Percentiles rank a stretch among this genome's conserved stretches.
phyloP scores from a whole-genome alignment of 37 sponge, comb jelly and placozoan species.

The Cliona cf. orientalis region DNA sequence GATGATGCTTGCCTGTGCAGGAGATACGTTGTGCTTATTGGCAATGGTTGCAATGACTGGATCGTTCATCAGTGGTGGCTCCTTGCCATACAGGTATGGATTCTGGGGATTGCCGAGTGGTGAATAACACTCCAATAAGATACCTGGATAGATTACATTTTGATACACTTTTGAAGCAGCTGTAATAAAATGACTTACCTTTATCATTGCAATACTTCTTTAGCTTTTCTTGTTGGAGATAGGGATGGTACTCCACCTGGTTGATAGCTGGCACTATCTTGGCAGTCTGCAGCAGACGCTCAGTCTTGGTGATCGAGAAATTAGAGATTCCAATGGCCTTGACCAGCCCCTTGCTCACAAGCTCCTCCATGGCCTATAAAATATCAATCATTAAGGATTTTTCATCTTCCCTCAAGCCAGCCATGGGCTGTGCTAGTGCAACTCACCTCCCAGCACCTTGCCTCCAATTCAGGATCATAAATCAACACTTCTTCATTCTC shows the following conservation, averaged over 20 bases:
- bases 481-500: slow-evolving; percentile 58
- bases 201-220: slow-evolving; percentile 77
- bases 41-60: slow-evolving; percentile 66
- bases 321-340: slow-evolving; percentile 89
- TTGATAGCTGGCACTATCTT: slow-evolving; percentile 87
- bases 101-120: slow-evolving; percentile 79
- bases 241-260: slow-evolving; percentile 89
- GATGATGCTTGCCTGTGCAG: slow-evolving; percentile 62
- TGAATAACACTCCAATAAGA: slow-evolving; percentile 79
- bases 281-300: slow-evolving; percentile 76
- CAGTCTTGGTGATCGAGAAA: slow-evolving; percentile 86
- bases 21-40: slow-evolving; percentile 53
- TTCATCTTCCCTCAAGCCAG: neutral
- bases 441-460: slow-evolving; percentile 64
- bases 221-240: slow-evolving; percentile 86
- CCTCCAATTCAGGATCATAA: slow-evolving; percentile 36
- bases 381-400: too few relatives aligned
- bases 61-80: slow-evolving; percentile 67
- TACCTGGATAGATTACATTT: slow-evolving; percentile 29
- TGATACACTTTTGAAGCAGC: neutral
- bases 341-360: slow-evolving; percentile 59
- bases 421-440: neutral
- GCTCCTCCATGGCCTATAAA: slow-evolving; percentile 73
- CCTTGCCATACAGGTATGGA: slow-evolving; percentile 23
- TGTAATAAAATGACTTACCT: slow-evolving; percentile 28